Conservation (phyloP, 2,797 vertebrate genomes). For the Helarctos malayanus region DNA sequence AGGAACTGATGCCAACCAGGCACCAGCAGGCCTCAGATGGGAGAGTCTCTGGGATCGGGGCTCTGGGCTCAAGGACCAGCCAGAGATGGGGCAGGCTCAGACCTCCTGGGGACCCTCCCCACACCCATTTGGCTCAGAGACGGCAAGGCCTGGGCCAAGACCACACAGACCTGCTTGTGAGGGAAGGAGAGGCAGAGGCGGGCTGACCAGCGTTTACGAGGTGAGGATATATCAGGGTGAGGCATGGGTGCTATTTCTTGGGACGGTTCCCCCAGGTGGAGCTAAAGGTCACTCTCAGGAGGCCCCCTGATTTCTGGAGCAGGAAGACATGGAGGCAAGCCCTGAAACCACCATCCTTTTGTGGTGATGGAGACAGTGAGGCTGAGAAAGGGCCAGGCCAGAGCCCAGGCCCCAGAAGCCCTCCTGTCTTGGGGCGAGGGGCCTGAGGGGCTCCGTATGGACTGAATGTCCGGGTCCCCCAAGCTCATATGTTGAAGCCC, state of each 20-base stretch:
- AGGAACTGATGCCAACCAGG: not conserved
- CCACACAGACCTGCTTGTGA: accelerated
- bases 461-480: not conserved
- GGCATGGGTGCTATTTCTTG: not conserved
- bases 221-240: accelerated
- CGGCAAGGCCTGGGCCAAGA: not conserved
- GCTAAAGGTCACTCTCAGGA: not conserved
- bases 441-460: not conserved
- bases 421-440: not conserved
- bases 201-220: not conserved
- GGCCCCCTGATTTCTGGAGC: not conserved
- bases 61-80: not conserved
- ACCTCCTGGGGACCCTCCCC: not conserved
- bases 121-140: not conserved
- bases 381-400: not conserved
- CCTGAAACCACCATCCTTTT: accelerated
- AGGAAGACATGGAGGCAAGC: no score
- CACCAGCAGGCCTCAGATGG: not conserved
- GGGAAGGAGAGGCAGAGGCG: not conserved
- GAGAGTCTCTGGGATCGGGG: not conserved
- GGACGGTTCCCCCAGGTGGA: accelerated
- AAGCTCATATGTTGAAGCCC: not conserved
- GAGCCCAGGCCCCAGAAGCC: not conserved
- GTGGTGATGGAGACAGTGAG: not conserved
- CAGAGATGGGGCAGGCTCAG: not conserved